Evolutionary conservation across 2,888 invertebrate species (phyloP).

Genomic region (Drosophila nigritarsus): DNA sequence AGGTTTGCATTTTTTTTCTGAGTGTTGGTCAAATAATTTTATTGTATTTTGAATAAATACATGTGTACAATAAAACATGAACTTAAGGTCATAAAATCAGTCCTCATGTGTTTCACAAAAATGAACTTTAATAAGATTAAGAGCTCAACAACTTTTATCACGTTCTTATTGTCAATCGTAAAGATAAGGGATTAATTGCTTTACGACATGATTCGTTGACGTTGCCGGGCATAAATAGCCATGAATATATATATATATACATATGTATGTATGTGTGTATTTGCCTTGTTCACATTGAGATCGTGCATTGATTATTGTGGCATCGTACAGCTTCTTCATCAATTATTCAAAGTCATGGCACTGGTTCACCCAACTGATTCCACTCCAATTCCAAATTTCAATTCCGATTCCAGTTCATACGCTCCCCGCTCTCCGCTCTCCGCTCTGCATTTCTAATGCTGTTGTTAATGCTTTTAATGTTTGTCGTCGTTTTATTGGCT

Average conservation of each 20-base stretch:
- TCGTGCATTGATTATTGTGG: slow-evolving; percentile 27
- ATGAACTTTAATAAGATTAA: not conserved
- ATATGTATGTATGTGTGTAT: not conserved
- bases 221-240: not conserved
- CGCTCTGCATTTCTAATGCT: slow-evolving; percentile 64
- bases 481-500: slow-evolving; percentile 74
- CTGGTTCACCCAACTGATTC: slow-evolving; percentile 27
- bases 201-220: slow-evolving; percentile 1
- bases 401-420: slow-evolving; percentile 1
- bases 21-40: not conserved
- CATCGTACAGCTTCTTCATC: slow-evolving; percentile 44
- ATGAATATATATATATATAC: not conserved
- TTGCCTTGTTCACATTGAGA: slow-evolving; percentile 29
- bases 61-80: not conserved
- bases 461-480: slow-evolving; percentile 79
- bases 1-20: no score
- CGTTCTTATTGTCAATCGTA: slow-evolving; percentile 2
- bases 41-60: not conserved
- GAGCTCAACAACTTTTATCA: not conserved
- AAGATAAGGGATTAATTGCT: not conserved
- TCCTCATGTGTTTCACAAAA: not conserved
- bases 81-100: not conserved
- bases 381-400: slow-evolving; percentile 4
- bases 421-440: slow-evolving; percentile 25
- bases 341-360: slow-evolving; percentile 57